These are phyloP conservation scores for Drosophila cardini DNA, from an alignment of 1,140 invertebrate species.

Conservation along the genomic window DNA sequence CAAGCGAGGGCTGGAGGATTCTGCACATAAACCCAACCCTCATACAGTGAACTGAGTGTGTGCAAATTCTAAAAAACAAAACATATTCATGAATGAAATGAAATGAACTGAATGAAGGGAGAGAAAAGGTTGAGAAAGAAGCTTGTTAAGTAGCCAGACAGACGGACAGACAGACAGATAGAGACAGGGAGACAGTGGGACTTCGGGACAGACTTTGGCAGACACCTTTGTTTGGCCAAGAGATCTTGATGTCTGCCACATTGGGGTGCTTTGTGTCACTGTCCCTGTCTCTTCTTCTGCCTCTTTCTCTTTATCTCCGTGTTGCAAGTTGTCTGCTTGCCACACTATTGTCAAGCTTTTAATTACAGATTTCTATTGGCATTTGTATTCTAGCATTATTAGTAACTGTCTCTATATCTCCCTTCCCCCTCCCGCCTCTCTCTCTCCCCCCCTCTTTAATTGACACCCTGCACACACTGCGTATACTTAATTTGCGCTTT, in stretches of 20 bases:
- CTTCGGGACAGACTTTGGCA: constrained; percentile 13
- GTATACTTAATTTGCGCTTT: constrained; percentile 44
- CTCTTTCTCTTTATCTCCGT: not conserved
- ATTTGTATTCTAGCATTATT: constrained; percentile 34
- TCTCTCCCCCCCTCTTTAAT: not conserved
- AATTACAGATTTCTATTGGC: constrained; percentile 51
- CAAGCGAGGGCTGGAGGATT: constrained; percentile 4
- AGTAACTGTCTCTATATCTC: not conserved
- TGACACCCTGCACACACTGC: constrained; percentile 25
- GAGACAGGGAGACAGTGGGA: constrained; percentile 19
- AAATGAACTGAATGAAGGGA: not conserved
- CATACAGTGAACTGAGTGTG: constrained; percentile 17
- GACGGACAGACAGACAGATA: constrained; percentile 1
- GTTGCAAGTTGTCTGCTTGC: constrained; percentile 5
- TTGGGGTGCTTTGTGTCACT: constrained; percentile 26
- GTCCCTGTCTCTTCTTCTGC: not conserved
- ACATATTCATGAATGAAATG: constrained; percentile 46
- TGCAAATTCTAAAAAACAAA: constrained; percentile 30
- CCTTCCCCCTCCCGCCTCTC: no score
- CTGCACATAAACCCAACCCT: constrained; percentile 20
- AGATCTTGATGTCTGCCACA: constrained; percentile 55
- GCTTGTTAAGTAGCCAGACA: constrained; percentile 14
- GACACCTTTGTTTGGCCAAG: constrained; percentile 48
- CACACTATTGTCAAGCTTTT: constrained; percentile 51
- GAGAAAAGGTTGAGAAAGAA: no score